These are phyloP conservation scores for Conus canariensis DNA, from an alignment of 2,888 invertebrate species.

Conservation along the genomic window DNA sequence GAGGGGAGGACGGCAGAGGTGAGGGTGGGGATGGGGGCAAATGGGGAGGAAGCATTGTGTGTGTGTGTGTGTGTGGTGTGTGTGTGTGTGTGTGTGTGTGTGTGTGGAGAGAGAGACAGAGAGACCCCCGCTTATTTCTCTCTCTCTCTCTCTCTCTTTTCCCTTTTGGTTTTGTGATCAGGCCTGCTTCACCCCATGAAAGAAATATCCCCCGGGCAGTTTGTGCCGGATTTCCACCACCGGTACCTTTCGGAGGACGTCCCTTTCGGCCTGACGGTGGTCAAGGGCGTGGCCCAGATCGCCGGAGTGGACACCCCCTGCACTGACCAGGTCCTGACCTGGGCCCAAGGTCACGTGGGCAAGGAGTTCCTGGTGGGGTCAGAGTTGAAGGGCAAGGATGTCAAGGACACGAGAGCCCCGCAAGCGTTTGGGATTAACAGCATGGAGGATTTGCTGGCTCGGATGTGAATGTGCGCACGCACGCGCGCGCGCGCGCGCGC, in stretches of 20 bases:
- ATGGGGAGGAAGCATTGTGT: too few relatives aligned
- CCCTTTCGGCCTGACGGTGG: constrained; percentile 66
- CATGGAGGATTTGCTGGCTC: constrained; percentile 51
- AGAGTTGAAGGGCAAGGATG: constrained; percentile 61
- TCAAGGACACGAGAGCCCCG: constrained; percentile 61
- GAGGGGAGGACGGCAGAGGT: too few relatives aligned
- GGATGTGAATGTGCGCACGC: not conserved
- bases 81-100: too few relatives aligned
- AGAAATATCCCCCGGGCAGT: constrained; percentile 55
- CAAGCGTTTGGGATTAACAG: constrained; percentile 64
- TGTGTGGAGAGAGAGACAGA: too few relatives aligned
- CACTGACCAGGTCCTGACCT: constrained; percentile 61
- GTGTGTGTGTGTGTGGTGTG: too few relatives aligned
- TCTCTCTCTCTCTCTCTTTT: too few relatives aligned
- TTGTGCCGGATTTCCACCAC: constrained; percentile 64
- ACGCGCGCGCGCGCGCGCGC: too few relatives aligned
- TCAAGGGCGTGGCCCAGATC: constrained; percentile 65
- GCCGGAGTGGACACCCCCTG: constrained; percentile 63
- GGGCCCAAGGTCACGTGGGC: constrained; percentile 63
- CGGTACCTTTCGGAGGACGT: constrained; percentile 66
- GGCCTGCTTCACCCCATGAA: constrained; percentile 65
- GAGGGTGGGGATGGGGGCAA: too few relatives aligned
- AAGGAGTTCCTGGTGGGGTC: constrained; percentile 64
- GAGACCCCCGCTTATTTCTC: too few relatives aligned
- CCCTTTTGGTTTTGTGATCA: not conserved